Conservation (phyloP, 2,113 vertebrate genomes). For the Stegastes partitus region DNA sequence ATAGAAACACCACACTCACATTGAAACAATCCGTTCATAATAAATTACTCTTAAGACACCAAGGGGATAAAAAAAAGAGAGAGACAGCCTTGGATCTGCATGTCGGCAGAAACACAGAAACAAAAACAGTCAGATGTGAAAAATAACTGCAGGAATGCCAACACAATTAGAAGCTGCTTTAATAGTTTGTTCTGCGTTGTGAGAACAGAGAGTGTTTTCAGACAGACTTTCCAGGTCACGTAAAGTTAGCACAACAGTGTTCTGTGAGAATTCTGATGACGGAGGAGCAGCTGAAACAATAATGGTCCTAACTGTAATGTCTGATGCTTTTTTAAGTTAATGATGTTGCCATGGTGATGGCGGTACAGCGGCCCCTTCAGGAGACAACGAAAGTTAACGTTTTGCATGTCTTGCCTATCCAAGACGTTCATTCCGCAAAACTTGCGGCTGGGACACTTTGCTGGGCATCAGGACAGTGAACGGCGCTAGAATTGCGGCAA, state of each 20-base stretch:
- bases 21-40: neutral
- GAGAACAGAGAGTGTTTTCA: conserved; percentile 9
- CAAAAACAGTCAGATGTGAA: neutral
- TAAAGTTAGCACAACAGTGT: neutral
- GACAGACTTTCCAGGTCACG: conserved; percentile 1
- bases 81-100: neutral
- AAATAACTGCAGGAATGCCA: conserved; percentile 4
- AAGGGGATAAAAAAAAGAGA: neutral
- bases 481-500: too few species aligned
- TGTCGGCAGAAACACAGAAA: conserved; percentile 14
- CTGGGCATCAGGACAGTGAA: too few species aligned
- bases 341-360: too few species aligned
- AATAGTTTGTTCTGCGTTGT: neutral
- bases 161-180: conserved; percentile 1
- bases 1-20: neutral
- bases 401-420: too few species aligned
- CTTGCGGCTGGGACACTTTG: too few species aligned
- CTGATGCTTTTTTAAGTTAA: too few species aligned
- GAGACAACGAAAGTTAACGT: too few species aligned
- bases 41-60: neutral
- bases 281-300: neutral
- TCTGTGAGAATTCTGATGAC: neutral
- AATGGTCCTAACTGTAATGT: too few species aligned
- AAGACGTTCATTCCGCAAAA: too few species aligned
- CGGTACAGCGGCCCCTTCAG: too few species aligned